A percentile compares a stretch with the other conserved stretches of the same genome.
These are phyloP conservation scores for Hypomecis punctinalis DNA, from an alignment of 2,888 invertebrate species.

Conservation along the genomic window DNA sequence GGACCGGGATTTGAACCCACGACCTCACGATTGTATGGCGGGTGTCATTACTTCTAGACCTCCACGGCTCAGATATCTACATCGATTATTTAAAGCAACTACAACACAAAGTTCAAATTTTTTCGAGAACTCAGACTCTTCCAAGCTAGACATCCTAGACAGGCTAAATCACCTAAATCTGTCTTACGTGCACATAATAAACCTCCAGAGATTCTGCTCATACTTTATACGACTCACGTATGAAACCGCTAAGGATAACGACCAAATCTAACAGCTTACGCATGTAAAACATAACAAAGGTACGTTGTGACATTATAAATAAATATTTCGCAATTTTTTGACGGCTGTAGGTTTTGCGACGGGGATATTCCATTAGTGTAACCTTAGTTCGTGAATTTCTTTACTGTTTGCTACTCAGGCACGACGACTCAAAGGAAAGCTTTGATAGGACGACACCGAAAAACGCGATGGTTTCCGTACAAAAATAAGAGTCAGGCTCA, in stretches of 20 bases:
- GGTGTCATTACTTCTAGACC: too few relatives aligned
- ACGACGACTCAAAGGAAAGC: too few relatives aligned
- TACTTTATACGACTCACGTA: constrained; percentile 35
- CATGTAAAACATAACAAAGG: constrained; percentile 37
- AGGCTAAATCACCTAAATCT: constrained; percentile 20
- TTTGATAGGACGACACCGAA: too few relatives aligned
- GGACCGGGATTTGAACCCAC: too few relatives aligned
- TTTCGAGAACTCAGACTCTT: not conserved
- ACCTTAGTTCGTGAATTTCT: not conserved
- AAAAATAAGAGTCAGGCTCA: too few relatives aligned
- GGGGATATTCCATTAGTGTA: constrained; percentile 1
- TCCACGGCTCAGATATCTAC: too few relatives aligned
- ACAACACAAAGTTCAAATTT: too few relatives aligned
- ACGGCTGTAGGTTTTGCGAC: constrained; percentile 4
- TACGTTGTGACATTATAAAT: constrained; percentile 26
- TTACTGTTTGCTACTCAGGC: not conserved
- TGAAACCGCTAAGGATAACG: constrained; percentile 38
- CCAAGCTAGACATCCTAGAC: constrained; percentile 6
- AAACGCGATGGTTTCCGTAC: too few relatives aligned
- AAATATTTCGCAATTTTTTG: constrained; percentile 37
- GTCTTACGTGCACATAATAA: constrained; percentile 24
- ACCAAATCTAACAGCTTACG: constrained; percentile 30
- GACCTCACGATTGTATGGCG: too few relatives aligned
- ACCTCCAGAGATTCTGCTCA: constrained; percentile 16
- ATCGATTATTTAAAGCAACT: too few relatives aligned